Conservation (phyloP, 2,113 vertebrate species). For the Engraulis encrasicolus region DNA sequence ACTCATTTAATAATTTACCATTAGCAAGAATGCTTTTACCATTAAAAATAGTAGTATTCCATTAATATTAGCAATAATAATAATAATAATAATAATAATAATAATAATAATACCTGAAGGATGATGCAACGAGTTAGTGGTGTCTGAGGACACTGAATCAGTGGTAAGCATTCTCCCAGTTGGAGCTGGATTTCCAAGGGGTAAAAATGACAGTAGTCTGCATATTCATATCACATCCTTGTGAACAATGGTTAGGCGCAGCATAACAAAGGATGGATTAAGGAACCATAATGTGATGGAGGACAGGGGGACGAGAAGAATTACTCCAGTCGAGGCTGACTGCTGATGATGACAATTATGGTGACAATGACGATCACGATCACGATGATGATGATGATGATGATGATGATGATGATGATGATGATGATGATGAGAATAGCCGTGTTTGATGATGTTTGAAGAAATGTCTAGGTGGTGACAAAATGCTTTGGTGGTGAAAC, state of each 20-base stretch:
- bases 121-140: neutral
- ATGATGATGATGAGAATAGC: neutral
- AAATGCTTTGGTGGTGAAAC: no score
- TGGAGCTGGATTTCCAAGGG: neutral
- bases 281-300: neutral
- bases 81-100: neutral
- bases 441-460: no score
- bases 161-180: neutral
- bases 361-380: neutral
- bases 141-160: neutral
- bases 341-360: neutral
- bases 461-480: no score
- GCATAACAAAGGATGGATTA: neutral
- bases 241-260: neutral
- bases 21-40: no score
- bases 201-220: constrained; percentile 9
- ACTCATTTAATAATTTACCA: neutral
- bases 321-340: neutral
- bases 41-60: no score
- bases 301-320: neutral
- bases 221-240: neutral
- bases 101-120: neutral
- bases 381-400: neutral
- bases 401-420: neutral
- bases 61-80: neutral